Evolutionary conservation across 2,888 invertebrate genomes (phyloP), one percentile per base, ranked within the genome.

Genomic region (Nomada ferruginata): DNA sequence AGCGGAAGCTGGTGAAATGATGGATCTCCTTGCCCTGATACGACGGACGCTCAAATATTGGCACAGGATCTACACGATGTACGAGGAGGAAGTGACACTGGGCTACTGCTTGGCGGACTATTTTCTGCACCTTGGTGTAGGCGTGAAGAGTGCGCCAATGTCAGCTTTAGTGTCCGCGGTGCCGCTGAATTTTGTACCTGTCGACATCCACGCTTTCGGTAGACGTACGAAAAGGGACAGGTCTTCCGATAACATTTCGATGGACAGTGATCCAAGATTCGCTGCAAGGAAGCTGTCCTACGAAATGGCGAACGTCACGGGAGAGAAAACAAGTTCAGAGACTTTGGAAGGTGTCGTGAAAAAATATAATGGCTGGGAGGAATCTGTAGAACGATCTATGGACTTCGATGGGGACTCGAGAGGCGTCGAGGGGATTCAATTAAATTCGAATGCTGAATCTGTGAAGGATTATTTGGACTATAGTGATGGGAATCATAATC

Each of bases 91-190:
- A 71, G 71, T 89, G 23, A 47, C 71, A 9, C 78, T 90, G 42
- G 88, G 86, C 36, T 84, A 85, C 52, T 91, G 91, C 68, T 85
- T 80, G 85, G 80, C 83, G 15, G 78, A 79, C 23, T 86, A 89
- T 55, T 82, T 89, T 47, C 36, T 85, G n/a, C 57, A 55, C 13
- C 36, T 18, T 20, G 72, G 29, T n/a, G 61, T 44, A 15, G 52
- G n/a, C 26, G 53, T 20, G 44, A 29, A 13, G 23, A 74, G 65
- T 20, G 15, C 47, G 36, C 15, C 63, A 11, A 11, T n/a, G 55
- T 15, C 63, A 18, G 47, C 15, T 0, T 0, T 18, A 13, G n/a
- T 26, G 65, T 36, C 42, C 42, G 4, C n/a, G 68, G 23, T 23
- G 26, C 26, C 26, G 5, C 0, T 36, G 3, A 50, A 53, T 36